Evolutionary conservation across 2,888 invertebrate genomes (phyloP).

Genomic region (Agriopis leucophaearia): DNA sequence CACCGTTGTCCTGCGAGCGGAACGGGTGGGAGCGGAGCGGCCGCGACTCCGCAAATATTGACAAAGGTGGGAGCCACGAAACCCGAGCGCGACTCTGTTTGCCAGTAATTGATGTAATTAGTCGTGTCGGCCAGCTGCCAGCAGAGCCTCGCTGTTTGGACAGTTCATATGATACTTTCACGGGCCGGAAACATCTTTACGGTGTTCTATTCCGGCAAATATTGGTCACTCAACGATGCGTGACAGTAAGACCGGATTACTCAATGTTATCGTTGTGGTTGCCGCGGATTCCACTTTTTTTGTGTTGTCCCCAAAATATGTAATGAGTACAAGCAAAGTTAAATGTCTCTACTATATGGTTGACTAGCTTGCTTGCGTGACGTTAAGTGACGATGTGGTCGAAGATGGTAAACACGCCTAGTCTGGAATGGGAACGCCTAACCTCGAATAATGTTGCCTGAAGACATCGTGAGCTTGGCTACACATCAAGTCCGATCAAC

Average conservation of each 20-base stretch:
- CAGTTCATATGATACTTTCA: conserved; percentile 83
- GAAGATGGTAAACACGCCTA: too few relatives aligned
- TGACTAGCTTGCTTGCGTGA: too few relatives aligned
- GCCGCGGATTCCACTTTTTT: conserved; percentile 1
- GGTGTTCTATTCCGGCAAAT: conserved; percentile 81
- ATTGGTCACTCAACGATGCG: conserved; percentile 82
- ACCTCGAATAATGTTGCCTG: too few relatives aligned
- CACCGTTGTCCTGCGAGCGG: conserved; percentile 37
- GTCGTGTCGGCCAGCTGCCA: conserved; percentile 84
- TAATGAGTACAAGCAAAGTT: conserved; percentile 2
- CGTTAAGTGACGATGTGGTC: too few relatives aligned
- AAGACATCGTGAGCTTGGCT: too few relatives aligned
- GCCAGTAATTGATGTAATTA: conserved; percentile 86
- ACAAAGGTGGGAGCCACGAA: conserved; percentile 82
- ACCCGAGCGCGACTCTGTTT: conserved; percentile 79
- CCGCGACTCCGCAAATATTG: conserved; percentile 77
- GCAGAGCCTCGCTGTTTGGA: conserved; percentile 75
- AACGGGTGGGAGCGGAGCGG: conserved; percentile 43
- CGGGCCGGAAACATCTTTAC: conserved; percentile 82
- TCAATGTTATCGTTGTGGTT: conserved; percentile 39
- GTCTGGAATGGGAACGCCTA: too few relatives aligned
- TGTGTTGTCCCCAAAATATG: not conserved
- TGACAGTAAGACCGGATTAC: conserved; percentile 69
- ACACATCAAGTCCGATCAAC: too few relatives aligned
- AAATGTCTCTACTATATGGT: not conserved